These are phyloP conservation scores for Pterophyllum scalare DNA, from an alignment of 2,113 vertebrate species.

Conservation along the genomic window DNA sequence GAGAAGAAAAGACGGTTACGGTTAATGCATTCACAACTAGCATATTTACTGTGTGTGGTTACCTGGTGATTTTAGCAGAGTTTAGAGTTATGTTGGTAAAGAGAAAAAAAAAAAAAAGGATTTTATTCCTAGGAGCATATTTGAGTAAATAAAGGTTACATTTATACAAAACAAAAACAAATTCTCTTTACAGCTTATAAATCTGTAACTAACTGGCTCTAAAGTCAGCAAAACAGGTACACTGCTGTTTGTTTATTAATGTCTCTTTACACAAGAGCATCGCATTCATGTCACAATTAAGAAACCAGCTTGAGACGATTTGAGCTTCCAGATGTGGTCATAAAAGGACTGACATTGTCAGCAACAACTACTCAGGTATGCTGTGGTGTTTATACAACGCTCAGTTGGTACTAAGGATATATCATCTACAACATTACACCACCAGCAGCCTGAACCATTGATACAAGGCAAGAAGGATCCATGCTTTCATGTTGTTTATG, in stretches of 20 bases:
- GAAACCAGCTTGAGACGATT: neutral
- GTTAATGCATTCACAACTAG: neutral
- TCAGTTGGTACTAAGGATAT: neutral
- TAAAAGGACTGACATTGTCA: neutral
- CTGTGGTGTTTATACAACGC: neutral
- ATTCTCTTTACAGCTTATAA: too few relatives aligned
- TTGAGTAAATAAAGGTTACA: too few relatives aligned
- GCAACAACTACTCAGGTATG: neutral
- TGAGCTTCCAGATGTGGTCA: neutral
- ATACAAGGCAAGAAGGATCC: neutral
- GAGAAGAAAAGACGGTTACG: neutral
- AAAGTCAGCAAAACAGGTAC: too few relatives aligned
- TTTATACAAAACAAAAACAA: too few relatives aligned
- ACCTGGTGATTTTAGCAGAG: neutral
- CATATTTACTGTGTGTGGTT: neutral
- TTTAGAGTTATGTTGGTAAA: neutral
- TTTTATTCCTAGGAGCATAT: too few relatives aligned
- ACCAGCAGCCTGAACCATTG: neutral
- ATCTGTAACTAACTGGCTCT: neutral
- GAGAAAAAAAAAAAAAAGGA: neutral
- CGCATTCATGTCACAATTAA: neutral
- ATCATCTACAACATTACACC: too few relatives aligned
- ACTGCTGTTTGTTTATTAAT: too few relatives aligned
- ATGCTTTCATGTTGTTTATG: neutral
- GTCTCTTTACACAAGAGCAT: too few relatives aligned